A percentile compares a stretch with the other conserved stretches of the same genome.
Conservation (phyloP, 2,888 invertebrate genomes). For the Sinelater perroti region DNA sequence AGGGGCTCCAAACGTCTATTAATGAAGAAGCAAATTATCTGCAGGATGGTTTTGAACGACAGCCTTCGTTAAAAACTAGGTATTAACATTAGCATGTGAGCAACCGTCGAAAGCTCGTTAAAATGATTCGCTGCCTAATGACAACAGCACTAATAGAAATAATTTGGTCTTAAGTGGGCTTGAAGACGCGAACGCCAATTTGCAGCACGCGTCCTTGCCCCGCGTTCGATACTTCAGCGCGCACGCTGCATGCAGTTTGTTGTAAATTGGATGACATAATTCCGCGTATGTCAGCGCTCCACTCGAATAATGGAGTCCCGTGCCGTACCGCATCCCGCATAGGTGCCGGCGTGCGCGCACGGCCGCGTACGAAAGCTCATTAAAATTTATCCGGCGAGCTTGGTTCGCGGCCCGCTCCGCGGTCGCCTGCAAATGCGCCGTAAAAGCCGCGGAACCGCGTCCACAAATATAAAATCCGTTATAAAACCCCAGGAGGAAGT, state of each 20-base stretch:
- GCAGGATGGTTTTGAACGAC: too few relatives aligned
- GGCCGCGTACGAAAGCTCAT: conserved; percentile 1
- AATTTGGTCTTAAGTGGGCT: too few relatives aligned
- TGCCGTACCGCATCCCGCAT: too few relatives aligned
- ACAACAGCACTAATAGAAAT: too few relatives aligned
- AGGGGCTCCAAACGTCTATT: too few relatives aligned
- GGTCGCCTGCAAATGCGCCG: neutral
- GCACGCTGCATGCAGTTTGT: conserved; percentile 28
- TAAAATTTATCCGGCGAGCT: conserved; percentile 14
- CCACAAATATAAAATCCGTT: conserved; percentile 19
- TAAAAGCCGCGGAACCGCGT: conserved; percentile 9
- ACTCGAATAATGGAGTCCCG: conserved; percentile 17
- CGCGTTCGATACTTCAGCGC: neutral
- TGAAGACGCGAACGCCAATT: neutral
- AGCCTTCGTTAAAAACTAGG: too few relatives aligned
- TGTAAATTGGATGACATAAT: conserved; percentile 37
- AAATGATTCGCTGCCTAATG: too few relatives aligned
- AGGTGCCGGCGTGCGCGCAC: too few relatives aligned
- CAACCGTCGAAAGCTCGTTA: too few relatives aligned
- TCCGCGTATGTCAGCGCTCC: conserved; percentile 18
- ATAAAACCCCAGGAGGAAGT: conserved; percentile 19
- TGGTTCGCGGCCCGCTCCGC: neutral
- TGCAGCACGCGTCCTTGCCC: neutral
- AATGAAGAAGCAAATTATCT: too few relatives aligned
- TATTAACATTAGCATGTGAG: too few relatives aligned